Evolutionary conservation across 2,113 vertebrate species (phyloP), one percentile per base, ranked within the genome.

Genomic region (Haplochromis burtoni): DNA sequence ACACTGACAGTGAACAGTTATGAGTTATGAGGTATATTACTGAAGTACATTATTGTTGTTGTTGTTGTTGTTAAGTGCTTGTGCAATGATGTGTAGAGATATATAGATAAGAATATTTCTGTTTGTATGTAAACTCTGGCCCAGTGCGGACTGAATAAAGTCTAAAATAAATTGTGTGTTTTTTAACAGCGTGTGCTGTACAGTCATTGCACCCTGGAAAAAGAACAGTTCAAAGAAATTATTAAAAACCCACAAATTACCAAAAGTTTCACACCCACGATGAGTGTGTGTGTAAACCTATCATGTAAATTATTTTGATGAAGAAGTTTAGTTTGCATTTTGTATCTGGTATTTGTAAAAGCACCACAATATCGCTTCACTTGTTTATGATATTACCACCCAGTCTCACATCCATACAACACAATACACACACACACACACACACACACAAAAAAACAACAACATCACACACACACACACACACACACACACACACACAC

Each of bases 41-140:
- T 55, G 53, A 55, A 55, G 11, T 11, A 11, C 55, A 59, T 59
- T n/a, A n/a, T n/a, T 9, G 24, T 33, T 33, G 31, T 33, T 33
- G 31, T 59, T 26, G 11, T 13, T 55, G 10, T 26, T 55, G 0
- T 7, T 55, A 1, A 57, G 55, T 57, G 55, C 24, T 0, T 29
- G 55, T 59, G 2, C 55, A 31, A 9, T 59, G 24, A 29, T 59
- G 55, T 59, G 26, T 29, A 9, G 8, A 59, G 3, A 59, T 59
- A 59, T 59, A 26, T 31, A 59, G 8, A 17, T 31, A 31, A 10
- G 8, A 4, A 59, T 59, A 17, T 0, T 17, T 61, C 26, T 0
- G 5, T 31, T 31, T 61, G 26, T 59, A 35, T 63, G 17, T n/a
- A n/a, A 35, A n/a, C 10, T 35, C 16, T 66, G 17, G 31, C 1